These are phyloP conservation scores for Ectemnius lituratus DNA, from an alignment of 2,888 invertebrate genomes.

Conservation along the genomic window DNA sequence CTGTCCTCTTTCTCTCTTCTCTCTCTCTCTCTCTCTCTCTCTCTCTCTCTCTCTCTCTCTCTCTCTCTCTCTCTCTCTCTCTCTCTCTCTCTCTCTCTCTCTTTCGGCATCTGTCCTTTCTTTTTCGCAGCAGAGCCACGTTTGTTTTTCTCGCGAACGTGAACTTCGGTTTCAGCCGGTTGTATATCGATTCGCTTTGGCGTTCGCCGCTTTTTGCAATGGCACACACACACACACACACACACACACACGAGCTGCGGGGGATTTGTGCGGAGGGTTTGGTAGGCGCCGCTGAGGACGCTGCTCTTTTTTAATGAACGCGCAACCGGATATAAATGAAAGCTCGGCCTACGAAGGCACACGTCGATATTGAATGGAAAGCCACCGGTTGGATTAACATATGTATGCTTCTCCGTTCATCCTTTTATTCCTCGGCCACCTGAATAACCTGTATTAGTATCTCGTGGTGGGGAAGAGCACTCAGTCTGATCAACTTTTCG, in stretches of 20 bases:
- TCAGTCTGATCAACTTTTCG: constrained; percentile 1
- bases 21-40: neutral
- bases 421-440: neutral
- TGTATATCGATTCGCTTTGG: constrained; percentile 2
- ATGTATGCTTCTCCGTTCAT: neutral
- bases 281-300: neutral
- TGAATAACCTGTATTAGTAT: neutral
- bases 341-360: neutral
- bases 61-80: neutral
- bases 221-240: neutral
- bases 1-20: too few relatives aligned
- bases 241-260: neutral
- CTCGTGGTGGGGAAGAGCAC: neutral
- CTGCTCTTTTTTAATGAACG: constrained; percentile 9
- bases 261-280: neutral
- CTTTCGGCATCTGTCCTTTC: neutral
- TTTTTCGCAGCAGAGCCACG: neutral
- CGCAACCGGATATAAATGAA: constrained; percentile 5
- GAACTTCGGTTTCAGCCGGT: constrained; percentile 5
- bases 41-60: neutral
- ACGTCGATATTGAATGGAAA: constrained; percentile 1
- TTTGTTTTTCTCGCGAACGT: neutral
- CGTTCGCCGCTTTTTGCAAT: constrained; percentile 2
- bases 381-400: neutral
- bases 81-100: neutral